Percentiles rank a stretch among this genome's conserved stretches.
Evolutionary conservation across 2,888 invertebrate genomes (phyloP).

Genomic region (Limnephilus lunatus): DNA sequence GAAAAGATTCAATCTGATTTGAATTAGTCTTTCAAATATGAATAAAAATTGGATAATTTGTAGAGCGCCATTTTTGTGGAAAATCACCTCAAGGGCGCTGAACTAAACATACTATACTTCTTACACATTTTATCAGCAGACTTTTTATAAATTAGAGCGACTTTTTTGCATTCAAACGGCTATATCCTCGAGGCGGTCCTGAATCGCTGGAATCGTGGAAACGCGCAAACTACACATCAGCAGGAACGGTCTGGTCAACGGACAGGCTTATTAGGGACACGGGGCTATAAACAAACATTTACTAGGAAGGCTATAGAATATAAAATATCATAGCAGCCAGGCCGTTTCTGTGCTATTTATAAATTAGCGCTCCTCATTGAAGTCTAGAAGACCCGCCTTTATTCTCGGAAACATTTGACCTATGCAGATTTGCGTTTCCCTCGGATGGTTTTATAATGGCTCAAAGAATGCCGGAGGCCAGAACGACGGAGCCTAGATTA

Average conservation of each 20-base stretch:
- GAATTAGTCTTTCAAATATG: too few species aligned
- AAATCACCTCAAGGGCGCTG: too few species aligned
- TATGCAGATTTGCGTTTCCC: background rate
- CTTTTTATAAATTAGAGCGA: too few species aligned
- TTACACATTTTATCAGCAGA: too few species aligned
- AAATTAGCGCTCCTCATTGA: background rate
- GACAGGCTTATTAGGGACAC: conserved; percentile 19
- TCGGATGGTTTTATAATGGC: background rate
- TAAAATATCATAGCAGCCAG: background rate
- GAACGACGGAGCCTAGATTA: background rate
- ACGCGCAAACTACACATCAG: background rate
- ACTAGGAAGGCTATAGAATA: conserved; percentile 26
- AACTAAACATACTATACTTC: too few species aligned
- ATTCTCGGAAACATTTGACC: background rate
- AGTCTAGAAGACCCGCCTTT: background rate
- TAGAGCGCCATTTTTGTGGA: too few species aligned
- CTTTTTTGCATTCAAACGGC: too few species aligned
- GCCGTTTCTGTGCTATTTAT: background rate
- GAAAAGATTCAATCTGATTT: too few species aligned
- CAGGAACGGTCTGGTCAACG: background rate
- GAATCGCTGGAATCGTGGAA: background rate
- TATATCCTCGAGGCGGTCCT: background rate
- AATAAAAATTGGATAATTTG: too few species aligned
- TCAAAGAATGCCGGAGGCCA: background rate
- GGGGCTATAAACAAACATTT: conserved; percentile 25